Conservation (phyloP, 1,140 invertebrate genomes). For the Drosophila biarmipes region DNA sequence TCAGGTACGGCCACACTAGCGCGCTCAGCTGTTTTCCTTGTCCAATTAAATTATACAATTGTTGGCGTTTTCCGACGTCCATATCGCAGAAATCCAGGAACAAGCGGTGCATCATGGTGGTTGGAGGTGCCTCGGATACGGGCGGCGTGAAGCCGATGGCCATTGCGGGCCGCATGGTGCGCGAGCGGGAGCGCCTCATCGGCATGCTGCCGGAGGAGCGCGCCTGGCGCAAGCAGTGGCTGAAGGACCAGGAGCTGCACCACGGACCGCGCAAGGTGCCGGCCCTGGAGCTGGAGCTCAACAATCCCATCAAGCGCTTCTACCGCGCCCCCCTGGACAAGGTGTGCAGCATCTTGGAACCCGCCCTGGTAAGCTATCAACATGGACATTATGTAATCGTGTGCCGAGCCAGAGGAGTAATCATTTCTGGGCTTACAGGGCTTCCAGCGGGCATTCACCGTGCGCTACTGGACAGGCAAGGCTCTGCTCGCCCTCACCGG, state of each 20-base stretch:
- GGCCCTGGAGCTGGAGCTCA: slow-evolving; percentile 88
- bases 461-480: slow-evolving; percentile 88
- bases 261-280: slow-evolving; percentile 90
- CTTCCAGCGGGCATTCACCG: slow-evolving; percentile 84
- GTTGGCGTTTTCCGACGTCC: slow-evolving; percentile 13
- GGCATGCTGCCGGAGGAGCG: slow-evolving; percentile 94
- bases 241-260: slow-evolving; percentile 92
- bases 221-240: slow-evolving; percentile 92
- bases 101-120: slow-evolving; percentile 53
- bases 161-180: slow-evolving; percentile 90
- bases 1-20: slow-evolving; percentile 5
- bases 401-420: slow-evolving; percentile 5
- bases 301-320: slow-evolving; percentile 91
- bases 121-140: slow-evolving; percentile 85
- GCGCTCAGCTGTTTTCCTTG: slow-evolving; percentile 24
- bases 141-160: slow-evolving; percentile 89
- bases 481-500: slow-evolving; percentile 85
- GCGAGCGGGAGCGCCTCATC: slow-evolving; percentile 90
- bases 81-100: slow-evolving; percentile 5
- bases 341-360: slow-evolving; percentile 86
- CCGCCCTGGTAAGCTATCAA: slow-evolving; percentile 86
- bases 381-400: slow-evolving; percentile 65
- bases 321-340: slow-evolving; percentile 90
- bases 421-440: slow-evolving; percentile 85
- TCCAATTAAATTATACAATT: slow-evolving; percentile 40